These are phyloP conservation scores for Zophobas morio DNA, from an alignment of 1,140 invertebrate species.

Conservation along the genomic window DNA sequence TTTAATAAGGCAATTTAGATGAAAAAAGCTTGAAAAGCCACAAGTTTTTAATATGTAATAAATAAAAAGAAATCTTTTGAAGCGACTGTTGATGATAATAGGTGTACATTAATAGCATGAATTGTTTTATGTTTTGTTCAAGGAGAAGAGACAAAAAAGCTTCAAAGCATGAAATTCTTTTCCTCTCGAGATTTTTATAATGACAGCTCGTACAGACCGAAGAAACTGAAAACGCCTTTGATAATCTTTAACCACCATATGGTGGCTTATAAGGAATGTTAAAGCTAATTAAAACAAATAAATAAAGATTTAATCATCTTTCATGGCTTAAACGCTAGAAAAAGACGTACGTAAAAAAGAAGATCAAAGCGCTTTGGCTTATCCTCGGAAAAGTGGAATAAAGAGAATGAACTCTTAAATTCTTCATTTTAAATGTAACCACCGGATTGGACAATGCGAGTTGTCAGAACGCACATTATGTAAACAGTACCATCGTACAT, in stretches of 20 bases:
- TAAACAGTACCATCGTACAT: constrained; percentile 61
- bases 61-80: not conserved
- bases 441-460: constrained; percentile 53
- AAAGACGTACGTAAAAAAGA: not conserved
- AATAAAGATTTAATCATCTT: constrained; percentile 36
- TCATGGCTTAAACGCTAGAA: constrained; percentile 13
- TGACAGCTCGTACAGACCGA: not conserved
- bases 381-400: constrained; percentile 32
- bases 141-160: not conserved
- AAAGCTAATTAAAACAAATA: constrained; percentile 32
- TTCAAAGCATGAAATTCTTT: constrained; percentile 16
- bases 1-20: not conserved
- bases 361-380: constrained; percentile 35
- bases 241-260: constrained; percentile 16
- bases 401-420: constrained; percentile 52
- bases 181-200: constrained; percentile 1
- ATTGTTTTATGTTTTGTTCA: not conserved
- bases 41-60: not conserved
- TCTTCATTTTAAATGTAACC: constrained; percentile 46
- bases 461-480: constrained; percentile 60
- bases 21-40: not conserved
- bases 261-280: constrained; percentile 28
- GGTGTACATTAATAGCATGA: too few species aligned
- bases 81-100: too few species aligned
- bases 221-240: not conserved